Conservation (phyloP, 2,797 vertebrate genomes). For the Myoxocephalus aenaeus region DNA sequence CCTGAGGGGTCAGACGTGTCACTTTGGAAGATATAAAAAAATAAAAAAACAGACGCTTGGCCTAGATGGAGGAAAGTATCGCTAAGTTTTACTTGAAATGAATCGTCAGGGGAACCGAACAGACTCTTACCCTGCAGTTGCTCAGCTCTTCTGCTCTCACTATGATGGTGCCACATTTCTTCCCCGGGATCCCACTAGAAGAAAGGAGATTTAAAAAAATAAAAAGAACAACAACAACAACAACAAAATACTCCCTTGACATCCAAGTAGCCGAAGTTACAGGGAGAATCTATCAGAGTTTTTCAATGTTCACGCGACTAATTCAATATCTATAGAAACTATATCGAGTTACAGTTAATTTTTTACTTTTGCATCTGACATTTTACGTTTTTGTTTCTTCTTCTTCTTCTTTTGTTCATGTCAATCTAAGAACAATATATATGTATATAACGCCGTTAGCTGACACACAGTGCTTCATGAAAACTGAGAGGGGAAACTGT, state of each 20-base stretch:
- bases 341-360: not conserved
- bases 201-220: slow-evolving; percentile 30
- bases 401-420: not conserved
- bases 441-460: not conserved
- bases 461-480: not conserved
- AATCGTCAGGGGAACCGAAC: not conserved
- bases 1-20: not conserved
- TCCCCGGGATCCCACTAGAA: slow-evolving; percentile 91
- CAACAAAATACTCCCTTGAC: slow-evolving; percentile 1
- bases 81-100: not conserved
- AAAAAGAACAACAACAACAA: too few species aligned
- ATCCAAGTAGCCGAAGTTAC: not conserved
- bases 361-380: not conserved
- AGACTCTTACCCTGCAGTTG: slow-evolving; percentile 91
- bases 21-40: not conserved
- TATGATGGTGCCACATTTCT: slow-evolving; percentile 92
- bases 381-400: not conserved
- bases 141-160: slow-evolving; percentile 94
- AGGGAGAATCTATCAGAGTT: not conserved
- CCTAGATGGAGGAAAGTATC: slow-evolving; percentile 19
- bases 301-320: not conserved
- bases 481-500: not conserved
- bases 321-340: not conserved
- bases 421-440: not conserved
- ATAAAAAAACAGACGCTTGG: not conserved